Conservation (phyloP, 2,888 invertebrate species). For the Andricus quercusramuli region DNA sequence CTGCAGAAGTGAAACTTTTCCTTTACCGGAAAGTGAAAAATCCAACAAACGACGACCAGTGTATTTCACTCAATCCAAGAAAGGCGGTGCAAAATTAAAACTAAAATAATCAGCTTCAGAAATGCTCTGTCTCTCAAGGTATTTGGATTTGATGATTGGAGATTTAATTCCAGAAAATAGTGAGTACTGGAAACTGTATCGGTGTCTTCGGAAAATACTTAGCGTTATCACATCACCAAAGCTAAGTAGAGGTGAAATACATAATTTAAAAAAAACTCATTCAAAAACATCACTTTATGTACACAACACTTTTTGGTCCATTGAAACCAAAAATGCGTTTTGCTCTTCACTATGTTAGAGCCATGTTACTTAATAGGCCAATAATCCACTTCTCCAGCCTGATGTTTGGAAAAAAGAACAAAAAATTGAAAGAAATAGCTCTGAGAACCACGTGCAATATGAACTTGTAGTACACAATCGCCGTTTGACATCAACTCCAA, state of each 20-base stretch:
- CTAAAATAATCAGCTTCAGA: slow-evolving; percentile 50
- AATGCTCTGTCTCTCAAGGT: slow-evolving; percentile 45
- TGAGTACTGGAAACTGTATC: slow-evolving; percentile 46
- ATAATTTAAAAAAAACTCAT: not conserved
- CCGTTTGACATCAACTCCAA: slow-evolving; percentile 45
- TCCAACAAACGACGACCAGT: slow-evolving; percentile 39
- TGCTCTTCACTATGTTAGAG: slow-evolving; percentile 38
- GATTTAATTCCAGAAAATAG: slow-evolving; percentile 41
- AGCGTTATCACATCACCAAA: slow-evolving; percentile 44
- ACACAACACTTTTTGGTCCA: not conserved
- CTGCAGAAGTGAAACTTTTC: slow-evolving; percentile 34
- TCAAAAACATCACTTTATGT: no score
- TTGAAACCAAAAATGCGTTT: slow-evolving; percentile 50
- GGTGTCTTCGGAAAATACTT: slow-evolving; percentile 45
- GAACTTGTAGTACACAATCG: slow-evolving; percentile 46
- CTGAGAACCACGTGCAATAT: slow-evolving; percentile 37
- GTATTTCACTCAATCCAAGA: slow-evolving; percentile 28
- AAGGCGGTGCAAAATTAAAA: slow-evolving; percentile 9
- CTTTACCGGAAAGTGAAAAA: slow-evolving; percentile 29
- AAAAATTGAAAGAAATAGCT: slow-evolving; percentile 44
- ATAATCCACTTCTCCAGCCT: slow-evolving; percentile 46
- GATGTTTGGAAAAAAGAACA: slow-evolving; percentile 44
- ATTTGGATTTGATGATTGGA: slow-evolving; percentile 49
- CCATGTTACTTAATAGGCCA: slow-evolving; percentile 30
- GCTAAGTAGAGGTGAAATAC: slow-evolving; percentile 41